A percentile compares a stretch with the other conserved stretches of the same genome.
Conservation (phyloP, 2,888 invertebrate genomes). For the Ochropleura plecta region DNA sequence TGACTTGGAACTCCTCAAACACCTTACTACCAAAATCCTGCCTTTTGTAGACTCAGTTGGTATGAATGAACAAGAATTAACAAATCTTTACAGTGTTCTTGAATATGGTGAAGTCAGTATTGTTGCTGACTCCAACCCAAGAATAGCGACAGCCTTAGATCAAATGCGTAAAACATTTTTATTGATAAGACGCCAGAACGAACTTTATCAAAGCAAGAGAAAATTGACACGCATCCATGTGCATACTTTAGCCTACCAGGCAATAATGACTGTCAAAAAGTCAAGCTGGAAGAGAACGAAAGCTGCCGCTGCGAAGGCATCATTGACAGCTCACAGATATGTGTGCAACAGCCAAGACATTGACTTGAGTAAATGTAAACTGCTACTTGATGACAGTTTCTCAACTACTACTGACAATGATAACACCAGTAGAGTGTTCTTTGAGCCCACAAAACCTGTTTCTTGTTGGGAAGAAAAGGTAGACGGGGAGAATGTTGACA, state of each 20-base stretch:
- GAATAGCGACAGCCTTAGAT: constrained; percentile 95
- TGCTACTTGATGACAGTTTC: constrained; percentile 96
- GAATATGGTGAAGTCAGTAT: constrained; percentile 93
- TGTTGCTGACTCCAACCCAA: constrained; percentile 94
- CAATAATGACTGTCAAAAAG: constrained; percentile 93
- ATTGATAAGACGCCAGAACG: constrained; percentile 86
- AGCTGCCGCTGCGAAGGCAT: constrained; percentile 95
- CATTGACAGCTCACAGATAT: constrained; percentile 95
- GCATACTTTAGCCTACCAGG: constrained; percentile 97
- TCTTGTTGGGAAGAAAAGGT: constrained; percentile 95
- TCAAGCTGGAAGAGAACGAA: constrained; percentile 94
- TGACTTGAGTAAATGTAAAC: constrained; percentile 84
- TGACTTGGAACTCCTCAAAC: constrained; percentile 92
- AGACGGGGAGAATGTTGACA: constrained; percentile 89
- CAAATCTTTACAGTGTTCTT: constrained; percentile 93
- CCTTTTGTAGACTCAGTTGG: constrained; percentile 95
- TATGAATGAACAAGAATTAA: constrained; percentile 97
- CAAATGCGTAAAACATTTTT: constrained; percentile 94
- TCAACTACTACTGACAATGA: constrained; percentile 92
- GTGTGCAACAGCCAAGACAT: constrained; percentile 93
- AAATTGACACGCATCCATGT: constrained; percentile 94
- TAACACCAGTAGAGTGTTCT: constrained; percentile 90
- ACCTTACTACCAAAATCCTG: constrained; percentile 92
- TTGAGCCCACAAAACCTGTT: constrained; percentile 93
- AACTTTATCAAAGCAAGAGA: constrained; percentile 85